Percentiles rank a stretch among this genome's conserved stretches.
phyloP scores from a whole-genome alignment of 2,113 vertebrate genomes.

The Ciconia stormi region DNA sequence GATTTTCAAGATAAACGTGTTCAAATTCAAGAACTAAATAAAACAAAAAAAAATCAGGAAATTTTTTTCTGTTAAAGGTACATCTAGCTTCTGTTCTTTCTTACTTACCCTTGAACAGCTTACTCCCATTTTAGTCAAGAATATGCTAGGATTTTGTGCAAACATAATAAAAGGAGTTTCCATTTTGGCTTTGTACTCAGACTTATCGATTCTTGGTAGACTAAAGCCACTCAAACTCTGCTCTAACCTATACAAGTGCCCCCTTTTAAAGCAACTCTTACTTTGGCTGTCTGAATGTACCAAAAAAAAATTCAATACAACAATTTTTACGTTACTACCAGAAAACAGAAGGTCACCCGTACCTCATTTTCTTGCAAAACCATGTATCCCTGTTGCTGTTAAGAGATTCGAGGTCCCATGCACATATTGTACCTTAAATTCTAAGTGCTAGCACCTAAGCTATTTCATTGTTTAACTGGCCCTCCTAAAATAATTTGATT shows the following conservation, averaged over 20 bases:
- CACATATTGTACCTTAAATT: background rate
- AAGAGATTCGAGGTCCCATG: accelerated
- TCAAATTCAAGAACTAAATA: slow-evolving; percentile 88
- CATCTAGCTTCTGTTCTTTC: background rate
- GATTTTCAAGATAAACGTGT: slow-evolving; percentile 91
- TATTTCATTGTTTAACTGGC: background rate
- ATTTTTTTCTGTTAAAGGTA: background rate
- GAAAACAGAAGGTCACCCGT: background rate
- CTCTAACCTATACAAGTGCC: background rate
- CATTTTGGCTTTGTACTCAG: background rate
- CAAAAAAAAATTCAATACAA: background rate
- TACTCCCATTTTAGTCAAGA: background rate
- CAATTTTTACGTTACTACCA: background rate
- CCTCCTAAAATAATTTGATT: background rate
- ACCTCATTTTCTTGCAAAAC: background rate
- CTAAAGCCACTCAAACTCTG: background rate
- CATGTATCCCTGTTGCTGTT: accelerated
- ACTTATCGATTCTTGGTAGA: accelerated
- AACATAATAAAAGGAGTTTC: background rate
- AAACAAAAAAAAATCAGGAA: background rate
- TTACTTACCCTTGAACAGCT: background rate
- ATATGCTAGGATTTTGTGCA: background rate
- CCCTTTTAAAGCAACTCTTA: background rate
- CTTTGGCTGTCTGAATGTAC: accelerated
- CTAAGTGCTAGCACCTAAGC: too few relatives aligned